phyloP scores from a whole-genome alignment of 2,797 vertebrate species.

The Melanotaenia trifasciata region DNA sequence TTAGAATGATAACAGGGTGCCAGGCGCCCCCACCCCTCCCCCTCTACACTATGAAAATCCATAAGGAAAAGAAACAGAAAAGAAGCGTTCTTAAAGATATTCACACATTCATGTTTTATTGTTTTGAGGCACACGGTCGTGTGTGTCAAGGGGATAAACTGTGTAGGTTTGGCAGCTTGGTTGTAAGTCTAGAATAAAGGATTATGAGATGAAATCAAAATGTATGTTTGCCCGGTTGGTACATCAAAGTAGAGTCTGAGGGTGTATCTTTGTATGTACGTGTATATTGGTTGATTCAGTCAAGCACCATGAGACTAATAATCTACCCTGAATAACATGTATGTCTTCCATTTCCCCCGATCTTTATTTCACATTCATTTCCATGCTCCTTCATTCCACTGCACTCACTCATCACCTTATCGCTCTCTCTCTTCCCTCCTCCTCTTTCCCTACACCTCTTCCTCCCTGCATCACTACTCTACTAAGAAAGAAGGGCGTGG shows the following conservation, averaged over 20 bases:
- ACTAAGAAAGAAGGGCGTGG: slow-evolving; percentile 65
- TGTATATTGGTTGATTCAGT: slow-evolving; percentile 38
- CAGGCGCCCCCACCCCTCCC: slow-evolving; percentile 21
- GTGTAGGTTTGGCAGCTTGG: slow-evolving; percentile 61
- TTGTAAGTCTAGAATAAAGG: slow-evolving; percentile 62
- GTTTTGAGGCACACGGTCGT: slow-evolving; percentile 41
- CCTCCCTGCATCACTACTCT: slow-evolving; percentile 39
- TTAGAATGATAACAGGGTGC: slow-evolving; percentile 72
- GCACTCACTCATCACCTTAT: slow-evolving; percentile 31
- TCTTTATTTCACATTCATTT: slow-evolving; percentile 46
- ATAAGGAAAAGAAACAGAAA: slow-evolving; percentile 32
- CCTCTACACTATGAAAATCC: slow-evolving; percentile 50
- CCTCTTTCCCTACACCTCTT: slow-evolving; percentile 8
- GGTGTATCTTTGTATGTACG: slow-evolving; percentile 8
- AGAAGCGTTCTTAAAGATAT: slow-evolving; percentile 28
- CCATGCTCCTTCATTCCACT: slow-evolving; percentile 39
- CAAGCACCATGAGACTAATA: slow-evolving; percentile 43
- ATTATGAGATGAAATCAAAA: slow-evolving; percentile 69
- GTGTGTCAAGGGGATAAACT: slow-evolving; percentile 59
- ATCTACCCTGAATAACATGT: slow-evolving; percentile 57
- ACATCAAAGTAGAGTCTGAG: slow-evolving; percentile 49
- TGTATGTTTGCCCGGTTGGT: slow-evolving; percentile 46
- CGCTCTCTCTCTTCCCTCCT: slow-evolving; percentile 12
- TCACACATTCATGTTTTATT: slow-evolving; percentile 42
- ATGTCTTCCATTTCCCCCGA: slow-evolving; percentile 40